Percentiles rank a stretch among this genome's conserved stretches.
Conservation (phyloP, 2,888 invertebrate genomes). For the Leptinotarsa juncta region DNA sequence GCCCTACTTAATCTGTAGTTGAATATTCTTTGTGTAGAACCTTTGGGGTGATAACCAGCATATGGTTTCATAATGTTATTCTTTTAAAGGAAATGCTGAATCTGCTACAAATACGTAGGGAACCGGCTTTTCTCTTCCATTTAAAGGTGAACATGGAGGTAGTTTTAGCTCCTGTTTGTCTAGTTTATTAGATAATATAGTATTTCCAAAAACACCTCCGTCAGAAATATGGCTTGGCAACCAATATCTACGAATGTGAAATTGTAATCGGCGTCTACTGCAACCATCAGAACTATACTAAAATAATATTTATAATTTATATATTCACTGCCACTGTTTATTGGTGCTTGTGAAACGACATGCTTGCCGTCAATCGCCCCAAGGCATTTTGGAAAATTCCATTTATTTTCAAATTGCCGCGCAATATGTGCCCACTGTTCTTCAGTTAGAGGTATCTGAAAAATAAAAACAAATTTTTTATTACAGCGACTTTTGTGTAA, state of each 20-base stretch:
- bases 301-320: slow-evolving; percentile 57
- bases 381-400: slow-evolving; percentile 31
- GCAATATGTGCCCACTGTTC: slow-evolving; percentile 14
- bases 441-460: slow-evolving; percentile 19
- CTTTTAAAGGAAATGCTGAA: slow-evolving; percentile 62
- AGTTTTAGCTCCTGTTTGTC: slow-evolving; percentile 21
- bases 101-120: slow-evolving; percentile 54
- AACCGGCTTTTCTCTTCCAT: slow-evolving; percentile 22
- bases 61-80: slow-evolving; percentile 37
- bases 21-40: slow-evolving; percentile 30
- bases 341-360: slow-evolving; percentile 53
- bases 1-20: slow-evolving; percentile 36
- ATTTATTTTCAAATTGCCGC: slow-evolving; percentile 14
- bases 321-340: slow-evolving; percentile 52
- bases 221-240: slow-evolving; percentile 56
- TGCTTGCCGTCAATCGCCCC: slow-evolving; percentile 60
- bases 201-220: slow-evolving; percentile 50
- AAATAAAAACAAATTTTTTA: slow-evolving; percentile 16
- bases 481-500: background rate
- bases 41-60: slow-evolving; percentile 25
- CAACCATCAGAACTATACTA: slow-evolving; percentile 59
- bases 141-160: slow-evolving; percentile 18
- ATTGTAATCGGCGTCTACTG: slow-evolving; percentile 62
- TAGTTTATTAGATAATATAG: slow-evolving; percentile 24
- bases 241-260: slow-evolving; percentile 59